A percentile compares a stretch with the other conserved stretches of the same genome.
These are phyloP conservation scores for Arrhamphus sclerolepis DNA, from an alignment of 2,797 vertebrate genomes.

Conservation along the genomic window DNA sequence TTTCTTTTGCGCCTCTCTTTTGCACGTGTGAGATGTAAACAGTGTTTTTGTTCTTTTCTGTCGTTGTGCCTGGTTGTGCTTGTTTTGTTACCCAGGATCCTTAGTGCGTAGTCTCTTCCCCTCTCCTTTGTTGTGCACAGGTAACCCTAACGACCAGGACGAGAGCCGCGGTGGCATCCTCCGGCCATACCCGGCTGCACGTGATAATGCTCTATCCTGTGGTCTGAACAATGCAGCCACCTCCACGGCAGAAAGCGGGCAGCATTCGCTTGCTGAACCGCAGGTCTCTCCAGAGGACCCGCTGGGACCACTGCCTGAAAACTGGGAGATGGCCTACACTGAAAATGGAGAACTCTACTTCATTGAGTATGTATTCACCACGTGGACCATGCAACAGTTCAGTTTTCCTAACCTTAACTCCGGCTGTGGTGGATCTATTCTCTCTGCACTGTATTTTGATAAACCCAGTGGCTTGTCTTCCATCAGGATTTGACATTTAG, in stretches of 20 bases:
- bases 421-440: constrained; percentile 34
- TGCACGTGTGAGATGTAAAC: constrained; percentile 60
- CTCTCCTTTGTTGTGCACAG: constrained; percentile 83
- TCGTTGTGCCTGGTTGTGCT: constrained; percentile 55
- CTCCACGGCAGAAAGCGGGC: constrained; percentile 91
- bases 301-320: constrained; percentile 94
- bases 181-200: constrained; percentile 75
- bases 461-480: constrained; percentile 61
- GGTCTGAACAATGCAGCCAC: constrained; percentile 84
- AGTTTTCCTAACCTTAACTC: constrained; percentile 39
- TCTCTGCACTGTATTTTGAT: constrained; percentile 61
- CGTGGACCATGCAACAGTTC: constrained; percentile 9
- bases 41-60: constrained; percentile 38
- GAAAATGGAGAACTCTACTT: constrained; percentile 99
- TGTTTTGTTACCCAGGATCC: constrained; percentile 74
- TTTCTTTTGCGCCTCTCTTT: constrained; percentile 13
- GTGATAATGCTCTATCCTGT: constrained; percentile 84
- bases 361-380: constrained; percentile 90
- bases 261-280: constrained; percentile 92
- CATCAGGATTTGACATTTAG: constrained; percentile 66
- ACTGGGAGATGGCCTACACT: constrained; percentile 99
- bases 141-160: constrained; percentile 94
- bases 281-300: constrained; percentile 88
- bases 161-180: constrained; percentile 81
- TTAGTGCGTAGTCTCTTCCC: constrained; percentile 83